A percentile compares a stretch with the other conserved stretches of the same genome.
These are phyloP conservation scores for Calliopsis andreniformis DNA, from an alignment of 1,140 invertebrate genomes.

Conservation along the genomic window DNA sequence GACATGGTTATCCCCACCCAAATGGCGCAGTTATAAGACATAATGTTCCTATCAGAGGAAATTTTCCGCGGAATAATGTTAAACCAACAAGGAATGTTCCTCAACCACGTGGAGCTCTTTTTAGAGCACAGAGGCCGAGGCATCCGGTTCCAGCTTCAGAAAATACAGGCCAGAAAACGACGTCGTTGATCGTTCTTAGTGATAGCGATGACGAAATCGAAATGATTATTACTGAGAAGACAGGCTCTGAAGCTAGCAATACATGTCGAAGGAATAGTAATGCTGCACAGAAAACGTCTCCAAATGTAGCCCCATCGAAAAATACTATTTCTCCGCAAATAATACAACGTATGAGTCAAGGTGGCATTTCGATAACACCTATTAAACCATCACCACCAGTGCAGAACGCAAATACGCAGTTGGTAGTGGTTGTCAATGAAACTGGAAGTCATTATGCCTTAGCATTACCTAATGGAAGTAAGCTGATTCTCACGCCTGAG, in stretches of 20 bases:
- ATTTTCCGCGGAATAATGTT: neutral
- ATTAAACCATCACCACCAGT: slow-evolving; percentile 63
- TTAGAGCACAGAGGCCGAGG: neutral
- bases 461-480: slow-evolving; percentile 77
- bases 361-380: slow-evolving; percentile 78
- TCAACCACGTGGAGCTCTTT: neutral
- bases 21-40: slow-evolving; percentile 62
- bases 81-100: neutral
- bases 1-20: slow-evolving; percentile 52
- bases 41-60: slow-evolving; percentile 23
- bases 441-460: slow-evolving; percentile 79
- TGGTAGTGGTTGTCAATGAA: slow-evolving; percentile 80
- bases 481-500: slow-evolving; percentile 78
- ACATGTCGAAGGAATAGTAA: neutral
- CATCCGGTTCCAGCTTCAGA: neutral
- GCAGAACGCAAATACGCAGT: slow-evolving; percentile 61
- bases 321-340: slow-evolving; percentile 70
- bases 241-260: neutral
- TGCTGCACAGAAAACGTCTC: slow-evolving; percentile 50
- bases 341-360: slow-evolving; percentile 76
- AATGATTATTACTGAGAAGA: slow-evolving; percentile 75
- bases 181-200: slow-evolving; percentile 76
- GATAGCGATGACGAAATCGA: slow-evolving; percentile 80
- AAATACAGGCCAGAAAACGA: slow-evolving; percentile 63
- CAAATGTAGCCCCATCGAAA: slow-evolving; percentile 52